These are phyloP conservation scores for Hapalemur alaotrensis DNA, from an alignment of 2,797 vertebrate genomes.

Conservation along the genomic window DNA sequence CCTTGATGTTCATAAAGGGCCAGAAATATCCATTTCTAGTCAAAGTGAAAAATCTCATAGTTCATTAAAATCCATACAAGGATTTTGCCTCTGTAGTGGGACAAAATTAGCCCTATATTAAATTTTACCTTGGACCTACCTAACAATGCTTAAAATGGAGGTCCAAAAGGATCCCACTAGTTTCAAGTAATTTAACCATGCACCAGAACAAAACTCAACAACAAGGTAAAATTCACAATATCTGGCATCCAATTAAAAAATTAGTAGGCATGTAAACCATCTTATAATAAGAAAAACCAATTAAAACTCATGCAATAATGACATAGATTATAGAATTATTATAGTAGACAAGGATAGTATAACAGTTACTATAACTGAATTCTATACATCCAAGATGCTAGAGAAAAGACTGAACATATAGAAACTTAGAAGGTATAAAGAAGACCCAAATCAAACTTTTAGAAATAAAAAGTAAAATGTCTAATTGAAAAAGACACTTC, in stretches of 20 bases:
- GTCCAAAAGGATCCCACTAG: neutral
- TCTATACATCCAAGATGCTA: neutral
- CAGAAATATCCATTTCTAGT: neutral
- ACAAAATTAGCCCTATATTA: neutral
- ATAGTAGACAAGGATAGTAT: neutral
- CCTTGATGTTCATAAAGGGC: neutral
- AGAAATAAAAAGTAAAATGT: neutral
- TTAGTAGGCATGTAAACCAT: neutral
- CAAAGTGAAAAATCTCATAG: neutral
- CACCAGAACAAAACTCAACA: neutral
- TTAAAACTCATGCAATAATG: neutral
- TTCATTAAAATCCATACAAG: neutral
- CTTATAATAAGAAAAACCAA: neutral
- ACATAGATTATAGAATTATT: neutral
- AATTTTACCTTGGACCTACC: neutral
- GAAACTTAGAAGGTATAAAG: neutral
- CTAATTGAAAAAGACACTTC: constrained; percentile 3
- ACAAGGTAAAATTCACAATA: neutral
- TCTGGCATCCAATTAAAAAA: neutral
- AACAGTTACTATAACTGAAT: neutral
- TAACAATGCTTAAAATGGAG: neutral
- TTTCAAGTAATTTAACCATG: neutral
- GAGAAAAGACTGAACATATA: neutral
- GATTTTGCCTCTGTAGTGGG: neutral
- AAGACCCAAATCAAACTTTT: neutral